Conservation (phyloP, 2,113 vertebrate species). For the Ursus arctos region DNA sequence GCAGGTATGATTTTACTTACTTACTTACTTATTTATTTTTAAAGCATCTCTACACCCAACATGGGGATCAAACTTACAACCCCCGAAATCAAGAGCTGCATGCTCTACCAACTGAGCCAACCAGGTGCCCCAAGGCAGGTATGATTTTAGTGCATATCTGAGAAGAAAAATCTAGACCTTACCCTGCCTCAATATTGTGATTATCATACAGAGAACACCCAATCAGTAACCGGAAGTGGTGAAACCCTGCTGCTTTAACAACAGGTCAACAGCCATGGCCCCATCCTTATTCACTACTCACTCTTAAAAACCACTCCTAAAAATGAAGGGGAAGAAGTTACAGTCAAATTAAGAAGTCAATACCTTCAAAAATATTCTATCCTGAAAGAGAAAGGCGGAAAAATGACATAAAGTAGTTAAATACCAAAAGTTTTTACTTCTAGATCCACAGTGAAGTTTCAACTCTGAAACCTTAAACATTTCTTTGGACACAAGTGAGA, state of each 20-base stretch:
- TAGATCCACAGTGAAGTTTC: background rate
- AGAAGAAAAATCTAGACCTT: constrained; percentile 37
- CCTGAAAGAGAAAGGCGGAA: background rate
- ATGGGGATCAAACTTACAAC: background rate
- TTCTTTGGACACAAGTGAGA: background rate
- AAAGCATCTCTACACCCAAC: background rate
- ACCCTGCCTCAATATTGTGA: background rate
- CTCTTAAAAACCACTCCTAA: background rate
- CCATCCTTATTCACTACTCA: background rate
- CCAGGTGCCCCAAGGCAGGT: background rate
- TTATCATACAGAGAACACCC: background rate
- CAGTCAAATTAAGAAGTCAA: background rate
- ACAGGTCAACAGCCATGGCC: background rate
- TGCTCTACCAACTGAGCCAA: background rate
- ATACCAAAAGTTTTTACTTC: background rate
- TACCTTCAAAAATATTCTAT: background rate
- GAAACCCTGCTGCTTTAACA: background rate
- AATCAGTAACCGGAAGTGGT: background rate
- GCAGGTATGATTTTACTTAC: background rate
- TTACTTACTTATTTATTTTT: background rate
- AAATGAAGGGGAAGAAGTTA: background rate
- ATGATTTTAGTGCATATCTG: background rate
- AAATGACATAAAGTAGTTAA: constrained; percentile 21
- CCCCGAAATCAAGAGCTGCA: background rate
- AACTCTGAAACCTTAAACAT: background rate